Evolutionary conservation across 1,140 invertebrate species (phyloP).

Genomic region (Stratiolaelaps scimitus): DNA sequence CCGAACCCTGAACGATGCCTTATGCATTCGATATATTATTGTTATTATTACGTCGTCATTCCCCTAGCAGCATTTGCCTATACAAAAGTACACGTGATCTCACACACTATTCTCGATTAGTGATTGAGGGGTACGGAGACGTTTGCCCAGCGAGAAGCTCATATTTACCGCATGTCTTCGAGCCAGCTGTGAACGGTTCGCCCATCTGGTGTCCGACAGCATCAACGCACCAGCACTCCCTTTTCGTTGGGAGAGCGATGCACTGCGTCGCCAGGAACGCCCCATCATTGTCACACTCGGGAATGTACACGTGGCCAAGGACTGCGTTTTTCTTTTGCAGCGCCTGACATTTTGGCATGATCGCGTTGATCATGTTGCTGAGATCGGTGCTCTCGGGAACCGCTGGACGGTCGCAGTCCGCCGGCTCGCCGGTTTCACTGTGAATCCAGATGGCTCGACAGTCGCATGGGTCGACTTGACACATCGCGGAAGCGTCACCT

Average conservation of each 20-base stretch:
- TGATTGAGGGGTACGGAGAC: no score
- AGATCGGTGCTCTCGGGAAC: background rate
- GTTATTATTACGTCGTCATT: no score
- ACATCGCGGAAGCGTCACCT: slow-evolving; percentile 39
- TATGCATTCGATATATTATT: no score
- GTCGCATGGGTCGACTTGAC: slow-evolving; percentile 43
- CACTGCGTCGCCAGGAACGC: background rate
- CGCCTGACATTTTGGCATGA: slow-evolving; percentile 1
- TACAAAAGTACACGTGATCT: no score
- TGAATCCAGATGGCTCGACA: slow-evolving; percentile 34
- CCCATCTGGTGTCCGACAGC: slow-evolving; percentile 19
- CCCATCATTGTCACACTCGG: background rate
- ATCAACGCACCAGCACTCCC: slow-evolving; percentile 24
- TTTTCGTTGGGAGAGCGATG: slow-evolving; percentile 16
- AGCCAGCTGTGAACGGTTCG: slow-evolving; percentile 1
- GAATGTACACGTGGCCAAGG: slow-evolving; percentile 15
- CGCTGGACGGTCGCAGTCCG: background rate
- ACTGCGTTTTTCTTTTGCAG: slow-evolving; percentile 24
- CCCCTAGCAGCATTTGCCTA: no score
- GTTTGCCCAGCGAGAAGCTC: no score
- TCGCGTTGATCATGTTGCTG: background rate
- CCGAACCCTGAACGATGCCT: no score
- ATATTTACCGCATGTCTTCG: slow-evolving; percentile 9
- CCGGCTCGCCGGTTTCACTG: background rate
- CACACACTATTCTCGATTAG: no score